These are phyloP conservation scores for Archegozetes longisetosus DNA, from an alignment of 1,140 invertebrate genomes.

Conservation along the genomic window DNA sequence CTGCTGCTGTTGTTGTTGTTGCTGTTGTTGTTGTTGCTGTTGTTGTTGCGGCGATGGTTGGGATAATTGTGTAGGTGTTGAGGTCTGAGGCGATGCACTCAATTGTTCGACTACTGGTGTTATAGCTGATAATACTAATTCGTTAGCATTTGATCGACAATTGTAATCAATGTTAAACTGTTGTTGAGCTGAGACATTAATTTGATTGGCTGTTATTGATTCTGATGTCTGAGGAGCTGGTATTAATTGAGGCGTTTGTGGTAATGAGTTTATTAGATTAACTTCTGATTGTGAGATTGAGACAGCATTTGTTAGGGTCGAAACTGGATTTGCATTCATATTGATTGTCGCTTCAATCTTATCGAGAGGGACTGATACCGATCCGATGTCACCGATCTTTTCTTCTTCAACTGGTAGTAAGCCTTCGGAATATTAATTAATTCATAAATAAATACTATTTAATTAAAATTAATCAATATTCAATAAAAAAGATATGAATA, in stretches of 20 bases:
- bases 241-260: background rate
- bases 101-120: background rate
- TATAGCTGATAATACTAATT: background rate
- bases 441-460: too few species aligned
- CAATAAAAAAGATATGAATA: too few species aligned
- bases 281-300: background rate
- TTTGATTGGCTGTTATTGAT: background rate
- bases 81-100: background rate
- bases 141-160: background rate
- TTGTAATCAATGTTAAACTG: background rate
- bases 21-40: background rate
- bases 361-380: background rate
- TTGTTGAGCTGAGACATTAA: background rate
- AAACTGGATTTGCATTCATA: background rate
- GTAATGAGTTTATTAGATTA: background rate
- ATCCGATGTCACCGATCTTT: background rate
- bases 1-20: background rate
- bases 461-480: too few species aligned
- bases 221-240: background rate
- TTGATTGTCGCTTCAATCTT: background rate
- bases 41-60: background rate
- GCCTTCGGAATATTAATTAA: too few species aligned
- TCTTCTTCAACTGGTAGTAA: background rate
- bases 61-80: background rate
- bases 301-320: background rate